Conservation (phyloP, 2,797 vertebrate genomes). For the Hydrolagus colliei region DNA sequence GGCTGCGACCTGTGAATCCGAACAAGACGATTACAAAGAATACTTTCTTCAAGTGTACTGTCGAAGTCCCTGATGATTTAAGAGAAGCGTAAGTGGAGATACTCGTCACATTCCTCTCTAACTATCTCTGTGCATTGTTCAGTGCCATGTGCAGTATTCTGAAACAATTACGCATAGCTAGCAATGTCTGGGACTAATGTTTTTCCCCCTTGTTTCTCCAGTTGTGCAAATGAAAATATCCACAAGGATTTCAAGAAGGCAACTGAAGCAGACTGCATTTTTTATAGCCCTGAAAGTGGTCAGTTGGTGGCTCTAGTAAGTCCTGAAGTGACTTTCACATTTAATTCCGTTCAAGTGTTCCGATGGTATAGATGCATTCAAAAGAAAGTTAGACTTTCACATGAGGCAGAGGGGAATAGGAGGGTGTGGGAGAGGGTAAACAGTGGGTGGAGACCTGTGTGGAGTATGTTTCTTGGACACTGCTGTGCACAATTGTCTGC, state of each 20-base stretch:
- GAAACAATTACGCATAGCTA: no score
- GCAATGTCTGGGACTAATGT: conserved; percentile 34
- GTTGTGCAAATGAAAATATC: conserved; percentile 84
- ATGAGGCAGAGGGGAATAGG: no score
- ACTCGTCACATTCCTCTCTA: conserved; percentile 9
- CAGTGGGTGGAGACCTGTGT: no score
- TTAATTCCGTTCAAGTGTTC: neutral
- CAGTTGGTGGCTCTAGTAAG: conserved; percentile 85
- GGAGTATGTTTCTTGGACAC: no score
- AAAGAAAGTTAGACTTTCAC: no score
- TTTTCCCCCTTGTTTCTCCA: conserved; percentile 45
- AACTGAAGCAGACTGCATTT: conserved; percentile 82
- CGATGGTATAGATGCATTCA: no score
- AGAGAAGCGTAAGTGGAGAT: conserved; percentile 79
- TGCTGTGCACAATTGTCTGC: no score
- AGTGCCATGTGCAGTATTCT: no score
- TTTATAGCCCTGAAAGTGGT: conserved; percentile 79
- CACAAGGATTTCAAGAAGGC: conserved; percentile 99
- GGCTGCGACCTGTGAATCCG: conserved; percentile 86
- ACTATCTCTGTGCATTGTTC: neutral
- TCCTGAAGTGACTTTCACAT: conserved; percentile 11
- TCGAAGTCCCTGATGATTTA: conserved; percentile 89
- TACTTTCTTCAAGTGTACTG: conserved; percentile 86
- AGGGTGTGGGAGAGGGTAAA: no score
- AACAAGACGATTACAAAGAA: conserved; percentile 87